A percentile compares a stretch with the other conserved stretches of the same genome.
Conservation (phyloP, 2,888 invertebrate genomes). For the Carcina quercana region DNA sequence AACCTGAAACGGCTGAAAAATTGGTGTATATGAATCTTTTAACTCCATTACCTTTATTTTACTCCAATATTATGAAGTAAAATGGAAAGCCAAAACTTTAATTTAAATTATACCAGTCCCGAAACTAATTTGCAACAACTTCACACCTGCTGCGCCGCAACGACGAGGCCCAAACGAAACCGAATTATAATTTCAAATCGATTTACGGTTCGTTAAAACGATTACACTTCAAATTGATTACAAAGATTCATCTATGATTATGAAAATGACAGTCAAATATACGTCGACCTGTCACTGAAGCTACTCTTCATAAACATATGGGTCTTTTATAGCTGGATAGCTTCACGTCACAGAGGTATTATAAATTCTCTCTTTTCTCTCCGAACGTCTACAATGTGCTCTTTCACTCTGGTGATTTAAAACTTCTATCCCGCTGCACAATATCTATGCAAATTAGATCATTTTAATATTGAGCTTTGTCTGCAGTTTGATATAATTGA, state of each 20-base stretch:
- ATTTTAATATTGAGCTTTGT: slow-evolving; percentile 58
- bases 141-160: no score
- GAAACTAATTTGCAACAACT: no score
- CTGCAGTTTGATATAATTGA: slow-evolving; percentile 53
- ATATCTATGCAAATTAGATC: slow-evolving; percentile 64
- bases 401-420: slow-evolving; percentile 30
- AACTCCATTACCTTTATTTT: no score
- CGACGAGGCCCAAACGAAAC: no score
- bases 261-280: slow-evolving; percentile 19
- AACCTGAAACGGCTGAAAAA: no score
- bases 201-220: slow-evolving; percentile 26
- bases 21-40: no score
- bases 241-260: slow-evolving; percentile 19
- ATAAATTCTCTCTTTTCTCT: slow-evolving; percentile 22
- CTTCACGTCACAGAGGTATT: slow-evolving; percentile 13
- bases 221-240: slow-evolving; percentile 28
- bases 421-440: slow-evolving; percentile 49
- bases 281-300: slow-evolving; percentile 15
- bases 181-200: slow-evolving; percentile 17
- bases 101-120: no score
- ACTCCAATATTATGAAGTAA: no score
- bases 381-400: slow-evolving; percentile 8
- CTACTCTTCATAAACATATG: slow-evolving; percentile 10
- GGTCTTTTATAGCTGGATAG: slow-evolving; percentile 18
- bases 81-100: no score